Evolutionary conservation across 1,140 invertebrate species (phyloP), one percentile per base, ranked within the genome.

Genomic region (Fragariocoptes setiger): DNA sequence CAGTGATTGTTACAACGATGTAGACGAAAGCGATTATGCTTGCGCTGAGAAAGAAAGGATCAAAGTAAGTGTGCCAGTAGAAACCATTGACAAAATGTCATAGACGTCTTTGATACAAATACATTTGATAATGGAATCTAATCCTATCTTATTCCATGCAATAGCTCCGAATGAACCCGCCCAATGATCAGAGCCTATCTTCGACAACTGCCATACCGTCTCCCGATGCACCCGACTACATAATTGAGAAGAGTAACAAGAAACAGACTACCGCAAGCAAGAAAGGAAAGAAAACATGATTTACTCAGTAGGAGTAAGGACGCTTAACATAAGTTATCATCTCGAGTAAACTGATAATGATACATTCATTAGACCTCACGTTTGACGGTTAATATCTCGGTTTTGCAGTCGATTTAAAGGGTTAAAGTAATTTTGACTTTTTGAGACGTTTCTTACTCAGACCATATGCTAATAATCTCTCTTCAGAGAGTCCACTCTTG

Each of bases 11-110:
- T 77, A 74, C 55, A 69, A 73, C 52, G 71, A 77, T 53, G 66
- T 76, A 8, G 74, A 77, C 51, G 74, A 77, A 56, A 68, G 68
- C 14, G 70, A 72, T 40, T 76, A 70, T 51, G 74, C 72, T 13
- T 77, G 74, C 57, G 73, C 74, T 53, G 74, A 77, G 54, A 76
- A 76, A 54, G 68, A 72, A 49, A 60, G 74, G 52, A 76, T 77
- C 47, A 71, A 76, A 72, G 73, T 76, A 44, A 46, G 38, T 47
- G 12, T 15, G 5, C 14, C 15, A 4, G 4, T 5, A 38, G 37
- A 5, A 17, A 4, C 5, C 16, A 17, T 38, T n/a, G 19, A 4
- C 37, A 15, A 38, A 38, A 38, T 5, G 12, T 39, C 13, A 4
- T n/a, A 39, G 31, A 40, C 3, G 31, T 15, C 18, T 25, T 25